Conservation (phyloP, 2,113 vertebrate species). For the Pelmatolapia mariae region DNA sequence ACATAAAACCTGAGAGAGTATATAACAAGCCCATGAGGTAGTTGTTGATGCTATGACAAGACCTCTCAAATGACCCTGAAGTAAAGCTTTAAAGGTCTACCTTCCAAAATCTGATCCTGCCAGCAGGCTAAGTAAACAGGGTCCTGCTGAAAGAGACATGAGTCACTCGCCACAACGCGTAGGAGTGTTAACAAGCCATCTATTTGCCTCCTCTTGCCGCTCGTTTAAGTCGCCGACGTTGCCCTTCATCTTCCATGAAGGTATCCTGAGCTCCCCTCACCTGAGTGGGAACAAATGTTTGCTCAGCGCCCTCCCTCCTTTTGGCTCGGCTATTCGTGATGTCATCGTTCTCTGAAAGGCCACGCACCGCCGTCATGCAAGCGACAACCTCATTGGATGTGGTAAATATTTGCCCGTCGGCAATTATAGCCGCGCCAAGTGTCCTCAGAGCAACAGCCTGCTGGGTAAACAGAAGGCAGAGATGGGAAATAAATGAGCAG, state of each 20-base stretch:
- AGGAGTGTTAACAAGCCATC: slow-evolving; percentile 14
- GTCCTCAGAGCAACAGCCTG: slow-evolving; percentile 11
- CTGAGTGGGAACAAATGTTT: slow-evolving; percentile 47
- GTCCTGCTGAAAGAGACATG: background rate
- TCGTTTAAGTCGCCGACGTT: slow-evolving; percentile 1
- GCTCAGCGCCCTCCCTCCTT: background rate
- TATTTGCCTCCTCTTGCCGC: slow-evolving; percentile 21
- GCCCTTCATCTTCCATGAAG: background rate
- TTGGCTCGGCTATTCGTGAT: slow-evolving; percentile 3
- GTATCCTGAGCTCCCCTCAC: slow-evolving; percentile 21
- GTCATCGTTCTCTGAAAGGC: slow-evolving; percentile 6
- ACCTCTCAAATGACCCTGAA: background rate
- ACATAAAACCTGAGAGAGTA: background rate
- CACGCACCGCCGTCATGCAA: background rate
- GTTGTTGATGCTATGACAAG: slow-evolving; percentile 20
- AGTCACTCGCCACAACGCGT: slow-evolving; percentile 16
- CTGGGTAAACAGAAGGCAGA: slow-evolving; percentile 36
- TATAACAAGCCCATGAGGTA: background rate
- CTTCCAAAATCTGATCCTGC: slow-evolving; percentile 28
- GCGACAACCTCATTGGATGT: background rate
- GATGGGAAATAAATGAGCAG: slow-evolving; percentile 45
- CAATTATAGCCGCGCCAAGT: slow-evolving; percentile 27
- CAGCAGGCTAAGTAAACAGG: slow-evolving; percentile 32
- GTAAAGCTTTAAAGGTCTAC: slow-evolving; percentile 3
- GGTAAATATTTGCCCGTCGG: slow-evolving; percentile 54